Conservation (phyloP, 2,888 invertebrate genomes). For the Spisula subtruncata region DNA sequence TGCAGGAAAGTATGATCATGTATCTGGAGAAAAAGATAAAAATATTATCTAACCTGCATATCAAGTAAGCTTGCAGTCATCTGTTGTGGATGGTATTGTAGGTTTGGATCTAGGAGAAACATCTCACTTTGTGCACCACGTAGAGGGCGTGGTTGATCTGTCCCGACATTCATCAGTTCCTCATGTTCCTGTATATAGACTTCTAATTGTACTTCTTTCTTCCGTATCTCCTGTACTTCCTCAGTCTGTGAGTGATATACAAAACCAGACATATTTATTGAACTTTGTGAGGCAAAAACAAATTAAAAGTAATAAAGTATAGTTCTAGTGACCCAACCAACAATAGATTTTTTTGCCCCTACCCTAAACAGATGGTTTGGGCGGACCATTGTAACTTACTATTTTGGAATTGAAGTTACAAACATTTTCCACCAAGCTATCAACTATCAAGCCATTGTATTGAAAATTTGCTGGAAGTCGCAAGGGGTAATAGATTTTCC, state of each 20-base stretch:
- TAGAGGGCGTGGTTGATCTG: constrained; percentile 75
- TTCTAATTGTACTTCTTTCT: constrained; percentile 79
- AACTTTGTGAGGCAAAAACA: no score
- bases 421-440: no score
- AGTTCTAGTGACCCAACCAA: no score
- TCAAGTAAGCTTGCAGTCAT: constrained; percentile 75
- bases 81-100: constrained; percentile 44
- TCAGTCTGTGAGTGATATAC: constrained; percentile 61
- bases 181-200: constrained; percentile 82
- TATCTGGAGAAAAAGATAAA: not conserved
- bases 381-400: no score
- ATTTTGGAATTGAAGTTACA: no score
- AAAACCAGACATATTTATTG: not conserved
- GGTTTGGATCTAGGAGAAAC: constrained; percentile 61
- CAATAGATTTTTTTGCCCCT: no score
- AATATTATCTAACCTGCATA: constrained; percentile 63
- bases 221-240: constrained; percentile 72
- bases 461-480: no score
- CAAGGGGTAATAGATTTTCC: no score
- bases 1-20: no score
- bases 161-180: constrained; percentile 76
- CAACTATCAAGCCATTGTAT: no score
- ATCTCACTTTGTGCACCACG: constrained; percentile 80
- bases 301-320: no score
- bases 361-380: no score